A percentile compares a stretch with the other conserved stretches of the same genome.
Conservation (phyloP, 2,888 invertebrate species). For the Dione juno region DNA sequence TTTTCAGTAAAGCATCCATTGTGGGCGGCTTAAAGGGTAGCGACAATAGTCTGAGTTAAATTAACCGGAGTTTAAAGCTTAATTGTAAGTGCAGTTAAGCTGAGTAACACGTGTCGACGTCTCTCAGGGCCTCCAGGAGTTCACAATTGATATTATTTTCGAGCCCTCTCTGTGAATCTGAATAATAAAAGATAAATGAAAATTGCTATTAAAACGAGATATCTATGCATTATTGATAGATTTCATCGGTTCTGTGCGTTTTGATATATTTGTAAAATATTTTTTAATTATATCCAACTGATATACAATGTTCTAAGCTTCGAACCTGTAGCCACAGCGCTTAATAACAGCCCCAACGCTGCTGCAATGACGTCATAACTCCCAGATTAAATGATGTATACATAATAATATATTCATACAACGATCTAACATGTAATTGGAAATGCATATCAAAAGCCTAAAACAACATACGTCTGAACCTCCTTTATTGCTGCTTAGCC, state of each 20-base stretch:
- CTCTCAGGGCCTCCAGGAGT: slow-evolving; percentile 51
- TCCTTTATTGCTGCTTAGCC: slow-evolving; percentile 61
- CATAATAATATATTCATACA: neutral
- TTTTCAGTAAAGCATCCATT: slow-evolving; percentile 73
- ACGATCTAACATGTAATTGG: neutral
- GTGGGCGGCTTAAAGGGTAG: slow-evolving; percentile 74
- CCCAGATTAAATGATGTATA: neutral
- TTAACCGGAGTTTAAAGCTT: slow-evolving; percentile 81
- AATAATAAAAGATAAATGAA: neutral
- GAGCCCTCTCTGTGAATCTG: neutral
- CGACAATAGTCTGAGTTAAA: slow-evolving; percentile 79
- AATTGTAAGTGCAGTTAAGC: slow-evolving; percentile 81
- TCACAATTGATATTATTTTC: slow-evolving; percentile 64
- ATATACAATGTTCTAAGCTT: too few relatives aligned
- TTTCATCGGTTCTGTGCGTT: too few relatives aligned
- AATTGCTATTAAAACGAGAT: too few relatives aligned
- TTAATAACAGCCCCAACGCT: too few relatives aligned
- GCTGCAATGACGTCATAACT: too few relatives aligned
- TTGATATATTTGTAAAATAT: too few relatives aligned
- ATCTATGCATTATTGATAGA: too few relatives aligned
- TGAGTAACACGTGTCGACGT: slow-evolving; percentile 75
- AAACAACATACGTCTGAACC: slow-evolving; percentile 42
- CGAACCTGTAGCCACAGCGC: too few relatives aligned
- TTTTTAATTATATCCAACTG: too few relatives aligned
- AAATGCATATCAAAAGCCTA: slow-evolving; percentile 18